Percentiles rank a stretch among this genome's conserved stretches.
phyloP scores from a whole-genome alignment of 2,888 invertebrate species.

The Acanthosepion esculentum region DNA sequence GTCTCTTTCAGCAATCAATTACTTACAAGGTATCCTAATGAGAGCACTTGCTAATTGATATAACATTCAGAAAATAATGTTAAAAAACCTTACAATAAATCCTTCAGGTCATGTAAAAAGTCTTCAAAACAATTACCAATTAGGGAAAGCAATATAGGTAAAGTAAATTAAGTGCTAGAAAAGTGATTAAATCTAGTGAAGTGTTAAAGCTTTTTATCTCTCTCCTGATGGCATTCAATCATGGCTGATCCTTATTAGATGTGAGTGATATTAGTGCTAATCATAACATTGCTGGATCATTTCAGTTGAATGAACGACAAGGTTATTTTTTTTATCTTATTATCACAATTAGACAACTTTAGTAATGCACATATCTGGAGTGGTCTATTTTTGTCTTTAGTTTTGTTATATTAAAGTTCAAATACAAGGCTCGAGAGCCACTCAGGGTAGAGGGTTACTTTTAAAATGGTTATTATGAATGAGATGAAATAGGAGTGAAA shows the following conservation, averaged over 20 bases:
- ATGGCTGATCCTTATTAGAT: not conserved
- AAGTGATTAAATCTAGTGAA: not conserved
- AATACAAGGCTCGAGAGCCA: too few species aligned
- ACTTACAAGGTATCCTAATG: not conserved
- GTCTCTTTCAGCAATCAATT: not conserved
- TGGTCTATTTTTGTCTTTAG: not conserved
- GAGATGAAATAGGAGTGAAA: too few species aligned
- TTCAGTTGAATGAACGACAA: not conserved
- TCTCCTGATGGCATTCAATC: not conserved
- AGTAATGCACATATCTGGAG: not conserved
- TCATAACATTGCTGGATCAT: not conserved
- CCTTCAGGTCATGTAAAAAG: not conserved
- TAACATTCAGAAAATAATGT: not conserved
- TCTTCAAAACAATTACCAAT: not conserved
- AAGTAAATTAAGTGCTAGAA: not conserved
- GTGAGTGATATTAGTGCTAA: not conserved
- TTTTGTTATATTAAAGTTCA: too few species aligned
- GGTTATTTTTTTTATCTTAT: not conserved
- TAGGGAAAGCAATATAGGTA: not conserved
- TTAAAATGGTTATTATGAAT: too few species aligned
- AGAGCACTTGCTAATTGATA: not conserved
- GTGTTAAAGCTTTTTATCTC: not conserved
- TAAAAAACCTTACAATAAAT: not conserved
- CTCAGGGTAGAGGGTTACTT: too few species aligned
- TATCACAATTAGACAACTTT: not conserved